Conservation (phyloP, 1,140 invertebrate genomes). For the Rhagoletis pomonella region DNA sequence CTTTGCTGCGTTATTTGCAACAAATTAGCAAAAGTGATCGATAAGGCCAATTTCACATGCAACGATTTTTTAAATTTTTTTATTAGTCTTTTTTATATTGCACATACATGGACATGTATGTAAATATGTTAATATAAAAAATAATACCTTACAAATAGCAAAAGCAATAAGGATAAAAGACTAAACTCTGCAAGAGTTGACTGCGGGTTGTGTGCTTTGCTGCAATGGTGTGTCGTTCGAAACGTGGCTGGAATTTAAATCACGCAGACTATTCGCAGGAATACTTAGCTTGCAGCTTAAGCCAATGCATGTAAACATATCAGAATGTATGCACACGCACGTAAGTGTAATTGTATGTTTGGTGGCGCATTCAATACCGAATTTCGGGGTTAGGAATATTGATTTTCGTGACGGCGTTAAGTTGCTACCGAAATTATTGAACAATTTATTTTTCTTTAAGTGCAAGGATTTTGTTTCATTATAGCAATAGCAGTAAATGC, state of each 20-base stretch:
- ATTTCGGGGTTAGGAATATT: too few species aligned
- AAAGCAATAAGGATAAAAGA: background rate
- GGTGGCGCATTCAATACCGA: too few species aligned
- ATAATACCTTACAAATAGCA: background rate
- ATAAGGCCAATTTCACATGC: slow-evolving; percentile 32
- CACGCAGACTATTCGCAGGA: background rate
- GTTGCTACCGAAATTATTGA: too few species aligned
- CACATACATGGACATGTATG: too few species aligned
- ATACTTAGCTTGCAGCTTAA: background rate
- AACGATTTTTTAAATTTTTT: background rate
- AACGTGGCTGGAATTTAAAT: slow-evolving; percentile 17
- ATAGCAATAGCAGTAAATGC: too few species aligned
- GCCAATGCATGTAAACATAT: background rate
- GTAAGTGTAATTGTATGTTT: background rate
- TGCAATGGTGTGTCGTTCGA: background rate
- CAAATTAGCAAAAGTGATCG: slow-evolving; percentile 37
- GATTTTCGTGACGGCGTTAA: too few species aligned
- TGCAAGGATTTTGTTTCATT: too few species aligned
- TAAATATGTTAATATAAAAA: background rate
- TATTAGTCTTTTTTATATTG: background rate
- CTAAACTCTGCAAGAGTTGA: background rate
- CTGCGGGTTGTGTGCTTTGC: background rate
- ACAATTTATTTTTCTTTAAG: too few species aligned
- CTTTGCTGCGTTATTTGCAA: slow-evolving; percentile 3
- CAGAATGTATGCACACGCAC: background rate